phyloP scores from a whole-genome alignment of 2,888 invertebrate species.

The Disparrhopalites patrizii region DNA sequence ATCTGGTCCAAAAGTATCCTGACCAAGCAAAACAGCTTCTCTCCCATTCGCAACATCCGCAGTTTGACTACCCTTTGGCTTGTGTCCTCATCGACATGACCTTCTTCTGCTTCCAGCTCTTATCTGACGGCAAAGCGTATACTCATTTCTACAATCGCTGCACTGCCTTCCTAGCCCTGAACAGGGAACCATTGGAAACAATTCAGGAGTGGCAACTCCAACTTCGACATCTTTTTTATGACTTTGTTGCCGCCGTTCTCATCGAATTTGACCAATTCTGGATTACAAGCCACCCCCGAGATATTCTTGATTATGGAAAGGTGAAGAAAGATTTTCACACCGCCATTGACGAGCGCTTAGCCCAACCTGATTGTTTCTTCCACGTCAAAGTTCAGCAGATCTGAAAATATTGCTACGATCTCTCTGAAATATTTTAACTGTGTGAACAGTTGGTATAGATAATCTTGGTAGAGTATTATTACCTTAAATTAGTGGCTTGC shows the following conservation, averaged over 20 bases:
- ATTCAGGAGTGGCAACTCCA: constrained; percentile 50
- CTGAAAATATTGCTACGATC: no score
- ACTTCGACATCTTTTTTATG: constrained; percentile 67
- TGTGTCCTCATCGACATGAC: constrained; percentile 86
- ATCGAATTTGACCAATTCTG: constrained; percentile 93
- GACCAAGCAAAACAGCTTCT: constrained; percentile 75
- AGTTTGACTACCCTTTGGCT: constrained; percentile 65
- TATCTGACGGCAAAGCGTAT: constrained; percentile 77
- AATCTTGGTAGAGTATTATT: no score
- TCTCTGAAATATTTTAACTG: no score
- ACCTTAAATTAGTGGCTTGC: no score
- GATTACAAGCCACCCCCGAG: constrained; percentile 83
- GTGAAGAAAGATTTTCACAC: constrained; percentile 53
- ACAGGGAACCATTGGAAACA: constrained; percentile 49
- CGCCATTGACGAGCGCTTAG: neutral
- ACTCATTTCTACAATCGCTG: constrained; percentile 85
- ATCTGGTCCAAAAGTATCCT: constrained; percentile 74
- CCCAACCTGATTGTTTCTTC: constrained; percentile 22
- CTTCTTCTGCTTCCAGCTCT: constrained; percentile 76
- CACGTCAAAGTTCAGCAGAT: constrained; percentile 24
- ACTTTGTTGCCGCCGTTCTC: constrained; percentile 88
- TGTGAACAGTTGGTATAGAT: no score
- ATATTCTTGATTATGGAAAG: constrained; percentile 92
- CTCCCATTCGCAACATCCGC: constrained; percentile 82
- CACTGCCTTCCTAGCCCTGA: constrained; percentile 62